phyloP scores from a whole-genome alignment of 2,113 vertebrate species.

The Ailuropoda melanoleuca region DNA sequence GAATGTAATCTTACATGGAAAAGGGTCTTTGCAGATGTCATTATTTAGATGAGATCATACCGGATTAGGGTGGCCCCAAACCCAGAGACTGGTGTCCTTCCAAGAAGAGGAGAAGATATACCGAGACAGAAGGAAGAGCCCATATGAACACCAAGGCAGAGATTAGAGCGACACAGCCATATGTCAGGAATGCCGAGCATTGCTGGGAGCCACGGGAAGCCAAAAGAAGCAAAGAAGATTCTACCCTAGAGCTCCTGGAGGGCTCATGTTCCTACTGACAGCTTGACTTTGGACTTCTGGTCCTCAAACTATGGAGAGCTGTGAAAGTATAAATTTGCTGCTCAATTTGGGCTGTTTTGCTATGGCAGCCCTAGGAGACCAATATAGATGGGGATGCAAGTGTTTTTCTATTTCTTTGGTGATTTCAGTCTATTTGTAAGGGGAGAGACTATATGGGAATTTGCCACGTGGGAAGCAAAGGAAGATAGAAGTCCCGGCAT shows the following conservation, averaged over 20 bases:
- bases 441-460: not conserved
- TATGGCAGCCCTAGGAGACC: not conserved
- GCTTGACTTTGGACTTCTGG: not conserved
- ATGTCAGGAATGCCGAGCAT: fast-evolving
- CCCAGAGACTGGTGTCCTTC: not conserved
- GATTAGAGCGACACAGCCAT: fast-evolving
- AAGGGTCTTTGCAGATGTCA: not conserved
- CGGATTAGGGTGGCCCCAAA: not conserved
- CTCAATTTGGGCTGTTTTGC: not conserved
- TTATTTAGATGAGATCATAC: not conserved
- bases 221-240: not conserved
- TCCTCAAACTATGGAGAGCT: not conserved
- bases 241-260: not conserved
- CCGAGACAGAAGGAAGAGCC: not conserved
- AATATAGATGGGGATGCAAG: not conserved
- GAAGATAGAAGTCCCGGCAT: not conserved
- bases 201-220: not conserved
- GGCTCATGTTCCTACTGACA: too few relatives aligned
- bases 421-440: not conserved
- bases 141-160: not conserved
- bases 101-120: not conserved
- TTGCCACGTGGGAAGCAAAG: not conserved
- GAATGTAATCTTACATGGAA: not conserved
- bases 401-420: not conserved
- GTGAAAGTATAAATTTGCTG: not conserved